Conservation (phyloP, 2,113 vertebrate species). For the Ophiodon elongatus region DNA sequence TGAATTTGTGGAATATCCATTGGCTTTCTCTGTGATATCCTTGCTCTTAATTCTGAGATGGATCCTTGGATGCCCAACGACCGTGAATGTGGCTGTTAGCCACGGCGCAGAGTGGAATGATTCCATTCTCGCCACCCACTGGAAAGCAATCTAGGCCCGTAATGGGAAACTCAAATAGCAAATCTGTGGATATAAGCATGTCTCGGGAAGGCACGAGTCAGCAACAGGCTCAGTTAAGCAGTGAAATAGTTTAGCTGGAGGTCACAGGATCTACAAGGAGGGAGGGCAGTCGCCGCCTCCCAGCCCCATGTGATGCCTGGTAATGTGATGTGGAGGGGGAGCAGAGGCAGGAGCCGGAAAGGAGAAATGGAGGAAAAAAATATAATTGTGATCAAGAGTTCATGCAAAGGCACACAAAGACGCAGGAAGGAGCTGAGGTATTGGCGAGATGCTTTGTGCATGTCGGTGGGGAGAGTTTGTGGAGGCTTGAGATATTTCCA, state of each 20-base stretch:
- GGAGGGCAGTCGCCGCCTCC: constrained; percentile 20
- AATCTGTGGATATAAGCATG: constrained; percentile 73
- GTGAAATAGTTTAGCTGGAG: constrained; percentile 60
- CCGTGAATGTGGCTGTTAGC: constrained; percentile 69
- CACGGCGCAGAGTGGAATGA: constrained; percentile 57
- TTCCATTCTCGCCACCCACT: constrained; percentile 70
- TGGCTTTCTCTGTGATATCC: constrained; percentile 27
- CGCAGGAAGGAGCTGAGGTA: neutral
- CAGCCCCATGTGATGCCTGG: constrained; percentile 6
- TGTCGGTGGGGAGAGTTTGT: neutral
- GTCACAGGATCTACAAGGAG: constrained; percentile 55
- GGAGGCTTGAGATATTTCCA: neutral
- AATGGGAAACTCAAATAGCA: constrained; percentile 79
- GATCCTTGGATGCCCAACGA: constrained; percentile 62
- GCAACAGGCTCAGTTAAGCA: constrained; percentile 71
- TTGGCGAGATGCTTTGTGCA: constrained; percentile 15
- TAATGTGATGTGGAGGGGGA: constrained; percentile 28
- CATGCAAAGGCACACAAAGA: constrained; percentile 13
- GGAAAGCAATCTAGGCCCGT: constrained; percentile 76
- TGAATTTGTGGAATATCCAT: constrained; percentile 35
- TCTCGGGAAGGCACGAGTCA: constrained; percentile 69
- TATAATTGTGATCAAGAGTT: neutral
- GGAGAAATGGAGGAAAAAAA: neutral
- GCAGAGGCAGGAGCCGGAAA: neutral
- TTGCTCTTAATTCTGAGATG: constrained; percentile 62